Evolutionary conservation across 2,888 invertebrate species (phyloP).

Genomic region (Acleris cristana): DNA sequence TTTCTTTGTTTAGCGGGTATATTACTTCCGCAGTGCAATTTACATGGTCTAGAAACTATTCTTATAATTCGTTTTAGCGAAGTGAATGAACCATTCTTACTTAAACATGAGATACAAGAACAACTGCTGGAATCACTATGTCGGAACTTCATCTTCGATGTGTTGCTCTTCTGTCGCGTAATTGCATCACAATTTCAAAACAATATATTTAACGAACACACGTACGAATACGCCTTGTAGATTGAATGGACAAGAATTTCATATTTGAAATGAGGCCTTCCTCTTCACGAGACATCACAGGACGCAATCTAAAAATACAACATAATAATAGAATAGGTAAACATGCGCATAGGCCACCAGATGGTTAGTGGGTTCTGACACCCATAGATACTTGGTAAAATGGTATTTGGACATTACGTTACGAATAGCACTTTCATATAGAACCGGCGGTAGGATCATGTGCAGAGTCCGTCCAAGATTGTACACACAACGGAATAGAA

Average conservation of each 20-base stretch:
- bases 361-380: too few species aligned
- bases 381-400: too few species aligned
- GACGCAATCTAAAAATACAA: conserved; percentile 8
- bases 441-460: too few species aligned
- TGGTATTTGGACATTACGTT: too few species aligned
- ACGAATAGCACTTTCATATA: too few species aligned
- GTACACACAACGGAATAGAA: too few species aligned
- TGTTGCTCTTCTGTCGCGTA: conserved; percentile 46
- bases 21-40: conserved; percentile 55
- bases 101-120: conserved; percentile 56
- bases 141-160: conserved; percentile 48
- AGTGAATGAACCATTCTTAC: conserved; percentile 51
- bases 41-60: conserved; percentile 54
- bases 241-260: not conserved
- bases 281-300: conserved; percentile 13
- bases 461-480: not conserved
- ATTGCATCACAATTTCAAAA: conserved; percentile 1
- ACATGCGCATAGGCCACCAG: too few species aligned
- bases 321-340: not conserved
- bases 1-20: conserved; percentile 59
- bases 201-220: not conserved
- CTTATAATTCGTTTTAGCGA: conserved; percentile 48
- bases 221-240: not conserved
- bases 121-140: conserved; percentile 48
- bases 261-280: conserved; percentile 3